Evolutionary conservation across 2,113 vertebrate species (phyloP).

Genomic region (Epinephelus moara): DNA sequence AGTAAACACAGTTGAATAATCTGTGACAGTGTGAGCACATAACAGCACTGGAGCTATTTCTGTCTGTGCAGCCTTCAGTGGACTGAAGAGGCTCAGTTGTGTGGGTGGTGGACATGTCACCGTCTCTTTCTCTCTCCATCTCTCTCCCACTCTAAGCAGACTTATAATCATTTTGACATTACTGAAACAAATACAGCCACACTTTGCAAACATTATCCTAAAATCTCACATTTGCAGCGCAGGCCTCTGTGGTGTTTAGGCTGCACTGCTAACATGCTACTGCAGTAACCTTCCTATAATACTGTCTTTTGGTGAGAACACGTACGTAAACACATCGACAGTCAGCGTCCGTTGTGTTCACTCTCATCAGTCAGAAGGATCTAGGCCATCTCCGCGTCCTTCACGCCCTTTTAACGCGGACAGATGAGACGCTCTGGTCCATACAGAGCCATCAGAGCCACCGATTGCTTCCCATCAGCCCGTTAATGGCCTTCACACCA

Average conservation of each 20-base stretch:
- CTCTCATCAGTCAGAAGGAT: conserved; percentile 9
- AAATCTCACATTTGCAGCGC: neutral
- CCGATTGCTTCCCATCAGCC: conserved; percentile 9
- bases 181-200: neutral
- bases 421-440: neutral
- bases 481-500: conserved; percentile 20
- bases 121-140: conserved; percentile 14
- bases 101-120: conserved; percentile 54
- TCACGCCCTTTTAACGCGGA: conserved; percentile 21
- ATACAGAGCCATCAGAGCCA: neutral
- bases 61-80: conserved; percentile 56
- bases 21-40: conserved; percentile 31
- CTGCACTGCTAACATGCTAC: no score
- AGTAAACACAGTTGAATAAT: conserved; percentile 21
- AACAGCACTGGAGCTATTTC: conserved; percentile 54
- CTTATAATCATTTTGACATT: neutral
- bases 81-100: conserved; percentile 42
- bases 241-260: neutral
- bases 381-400: conserved; percentile 1
- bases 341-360: neutral
- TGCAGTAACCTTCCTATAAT: neutral
- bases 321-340: neutral
- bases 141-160: neutral
- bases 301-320: neutral
- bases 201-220: neutral